These are phyloP conservation scores for Phodopus roborovskii DNA, from an alignment of 2,113 vertebrate species.

Conservation along the genomic window DNA sequence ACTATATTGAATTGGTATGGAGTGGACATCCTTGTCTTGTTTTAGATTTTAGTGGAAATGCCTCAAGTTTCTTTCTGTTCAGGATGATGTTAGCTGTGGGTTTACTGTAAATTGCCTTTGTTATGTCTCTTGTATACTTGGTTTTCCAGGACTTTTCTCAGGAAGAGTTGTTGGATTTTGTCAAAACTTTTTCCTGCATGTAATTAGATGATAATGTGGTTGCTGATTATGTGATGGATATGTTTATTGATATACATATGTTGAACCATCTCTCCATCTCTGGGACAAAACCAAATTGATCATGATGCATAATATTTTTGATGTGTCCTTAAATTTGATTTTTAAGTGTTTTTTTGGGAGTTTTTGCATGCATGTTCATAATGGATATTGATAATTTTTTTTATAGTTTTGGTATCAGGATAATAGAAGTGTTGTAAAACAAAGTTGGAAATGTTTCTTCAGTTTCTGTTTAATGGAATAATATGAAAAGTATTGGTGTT, in stretches of 20 bases:
- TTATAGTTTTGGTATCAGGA: neutral
- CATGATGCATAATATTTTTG: neutral
- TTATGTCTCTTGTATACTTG: neutral
- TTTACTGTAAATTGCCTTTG: neutral
- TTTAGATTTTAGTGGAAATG: neutral
- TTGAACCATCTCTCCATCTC: neutral
- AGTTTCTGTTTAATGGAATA: neutral
- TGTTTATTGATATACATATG: neutral
- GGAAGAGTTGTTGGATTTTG: neutral
- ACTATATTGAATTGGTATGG: neutral
- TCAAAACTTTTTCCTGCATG: neutral
- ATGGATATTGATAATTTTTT: neutral
- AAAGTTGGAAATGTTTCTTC: neutral
- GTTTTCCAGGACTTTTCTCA: neutral
- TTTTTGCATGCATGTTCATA: neutral
- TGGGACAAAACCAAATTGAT: neutral
- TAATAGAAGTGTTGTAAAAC: neutral
- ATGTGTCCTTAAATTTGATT: neutral
- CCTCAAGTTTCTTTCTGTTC: neutral
- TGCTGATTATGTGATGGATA: neutral
- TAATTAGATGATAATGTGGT: neutral
- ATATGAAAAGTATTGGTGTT: neutral
- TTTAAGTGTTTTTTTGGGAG: neutral
- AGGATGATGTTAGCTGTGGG: neutral
- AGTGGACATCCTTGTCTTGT: neutral